phyloP scores from a whole-genome alignment of 2,888 invertebrate genomes.

The Lordiphosa andalusiaca region DNA sequence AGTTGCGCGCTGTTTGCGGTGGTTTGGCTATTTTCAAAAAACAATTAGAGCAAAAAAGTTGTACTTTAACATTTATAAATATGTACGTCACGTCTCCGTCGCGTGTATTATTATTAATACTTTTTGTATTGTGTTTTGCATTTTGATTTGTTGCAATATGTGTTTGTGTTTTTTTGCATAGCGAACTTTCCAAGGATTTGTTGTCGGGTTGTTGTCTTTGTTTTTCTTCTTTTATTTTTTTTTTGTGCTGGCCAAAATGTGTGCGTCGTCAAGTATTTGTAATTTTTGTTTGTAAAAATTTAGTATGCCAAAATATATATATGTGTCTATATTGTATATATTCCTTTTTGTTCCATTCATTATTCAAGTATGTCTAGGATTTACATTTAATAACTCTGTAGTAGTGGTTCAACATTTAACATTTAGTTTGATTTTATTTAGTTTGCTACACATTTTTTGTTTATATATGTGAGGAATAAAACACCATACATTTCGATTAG shows the following conservation, averaged over 20 bases:
- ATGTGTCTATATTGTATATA: slow-evolving; percentile 13
- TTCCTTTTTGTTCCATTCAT: slow-evolving; percentile 25
- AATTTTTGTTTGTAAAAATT: slow-evolving; percentile 59
- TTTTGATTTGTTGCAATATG: slow-evolving; percentile 61
- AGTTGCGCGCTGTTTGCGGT: slow-evolving; percentile 8
- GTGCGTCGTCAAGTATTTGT: slow-evolving; percentile 9
- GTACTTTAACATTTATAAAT: slow-evolving; percentile 71
- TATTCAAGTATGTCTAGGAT: slow-evolving; percentile 18
- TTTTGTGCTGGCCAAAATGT: background rate
- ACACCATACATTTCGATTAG: slow-evolving; percentile 69
- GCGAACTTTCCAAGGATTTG: slow-evolving; percentile 32
- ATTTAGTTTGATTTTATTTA: slow-evolving; percentile 50
- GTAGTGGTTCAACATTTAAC: slow-evolving; percentile 39
- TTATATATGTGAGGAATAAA: slow-evolving; percentile 63
- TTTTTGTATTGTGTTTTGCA: slow-evolving; percentile 6
- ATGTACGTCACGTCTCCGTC: slow-evolving; percentile 34
- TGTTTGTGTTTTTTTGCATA: slow-evolving; percentile 36
- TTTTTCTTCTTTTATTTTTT: no score
- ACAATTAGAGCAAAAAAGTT: slow-evolving; percentile 50
- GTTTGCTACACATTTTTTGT: slow-evolving; percentile 23
- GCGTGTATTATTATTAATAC: slow-evolving; percentile 18
- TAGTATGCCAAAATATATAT: slow-evolving; percentile 75
- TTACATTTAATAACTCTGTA: slow-evolving; percentile 33
- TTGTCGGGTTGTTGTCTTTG: slow-evolving; percentile 22
- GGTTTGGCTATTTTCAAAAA: slow-evolving; percentile 39